phyloP scores from a whole-genome alignment of 2,797 vertebrate species.

The Acanthiza pusilla region DNA sequence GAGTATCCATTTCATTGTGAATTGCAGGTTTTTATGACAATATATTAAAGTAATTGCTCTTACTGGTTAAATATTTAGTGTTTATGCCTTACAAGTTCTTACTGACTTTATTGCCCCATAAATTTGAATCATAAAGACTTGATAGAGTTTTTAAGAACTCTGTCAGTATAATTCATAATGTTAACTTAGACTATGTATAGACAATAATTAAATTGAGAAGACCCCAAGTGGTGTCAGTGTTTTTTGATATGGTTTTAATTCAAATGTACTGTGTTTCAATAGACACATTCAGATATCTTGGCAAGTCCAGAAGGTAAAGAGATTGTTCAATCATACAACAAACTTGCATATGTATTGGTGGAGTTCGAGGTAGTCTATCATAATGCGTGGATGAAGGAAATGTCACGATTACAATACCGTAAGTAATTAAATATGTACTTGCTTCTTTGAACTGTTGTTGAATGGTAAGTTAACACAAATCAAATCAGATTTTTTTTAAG shows the following conservation, averaged over 20 bases:
- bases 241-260: not conserved
- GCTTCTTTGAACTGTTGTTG: not conserved
- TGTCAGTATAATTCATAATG: not conserved
- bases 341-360: conserved; percentile 74
- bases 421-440: conserved; percentile 22
- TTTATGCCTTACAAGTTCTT: not conserved
- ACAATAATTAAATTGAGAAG: not conserved
- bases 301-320: conserved; percentile 74
- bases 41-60: not conserved
- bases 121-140: not conserved
- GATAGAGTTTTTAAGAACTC: not conserved
- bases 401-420: conserved; percentile 75
- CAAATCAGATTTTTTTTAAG: not conserved
- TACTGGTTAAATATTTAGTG: not conserved
- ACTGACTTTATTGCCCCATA: not conserved
- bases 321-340: conserved; percentile 79
- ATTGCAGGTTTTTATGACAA: not conserved
- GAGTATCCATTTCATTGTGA: not conserved
- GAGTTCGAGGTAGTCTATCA: conserved; percentile 78
- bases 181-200: not conserved
- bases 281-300: conserved; percentile 82
- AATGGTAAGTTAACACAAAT: not conserved
- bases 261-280: conserved; percentile 20
- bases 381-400: conserved; percentile 76
- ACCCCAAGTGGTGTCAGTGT: not conserved